A percentile compares a stretch with the other conserved stretches of the same genome.
Evolutionary conservation across 92 coral and sea anemone species (phyloP).

Genomic region (Siderastrea siderea): DNA sequence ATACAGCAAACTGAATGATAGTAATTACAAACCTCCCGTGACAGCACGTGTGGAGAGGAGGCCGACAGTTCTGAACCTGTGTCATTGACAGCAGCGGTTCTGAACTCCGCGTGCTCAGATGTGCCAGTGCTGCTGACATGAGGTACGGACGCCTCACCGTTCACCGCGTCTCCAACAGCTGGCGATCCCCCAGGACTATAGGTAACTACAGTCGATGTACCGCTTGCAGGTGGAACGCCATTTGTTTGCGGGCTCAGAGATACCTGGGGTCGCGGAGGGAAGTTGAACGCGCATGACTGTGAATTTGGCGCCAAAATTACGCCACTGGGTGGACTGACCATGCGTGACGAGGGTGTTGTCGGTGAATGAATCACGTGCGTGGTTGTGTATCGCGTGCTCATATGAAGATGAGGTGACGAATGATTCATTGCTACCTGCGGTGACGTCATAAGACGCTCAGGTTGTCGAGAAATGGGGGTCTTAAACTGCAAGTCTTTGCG

Average conservation of each 20-base stretch:
- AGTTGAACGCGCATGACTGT: slow-evolving; percentile 56
- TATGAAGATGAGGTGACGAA: slow-evolving; percentile 33
- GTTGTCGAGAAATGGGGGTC: slow-evolving; percentile 69
- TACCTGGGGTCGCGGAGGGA: slow-evolving; percentile 58
- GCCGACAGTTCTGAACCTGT: slow-evolving; percentile 87
- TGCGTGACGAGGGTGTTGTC: slow-evolving; percentile 43
- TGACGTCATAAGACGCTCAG: slow-evolving; percentile 49
- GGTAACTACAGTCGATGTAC: slow-evolving; percentile 34
- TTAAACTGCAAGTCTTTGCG: slow-evolving; percentile 40
- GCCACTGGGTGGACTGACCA: slow-evolving; percentile 58
- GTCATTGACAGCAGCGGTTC: slow-evolving; percentile 69
- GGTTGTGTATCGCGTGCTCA: slow-evolving; percentile 54
- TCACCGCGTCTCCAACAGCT: slow-evolving; percentile 56
- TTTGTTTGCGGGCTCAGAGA: slow-evolving; percentile 58
- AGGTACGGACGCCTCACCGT: slow-evolving; percentile 83
- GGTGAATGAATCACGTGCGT: slow-evolving; percentile 55
- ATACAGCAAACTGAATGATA: neutral
- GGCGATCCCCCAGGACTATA: slow-evolving; percentile 79
- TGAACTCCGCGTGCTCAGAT: slow-evolving; percentile 84
- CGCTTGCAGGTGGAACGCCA: slow-evolving; percentile 30
- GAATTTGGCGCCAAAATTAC: slow-evolving; percentile 54
- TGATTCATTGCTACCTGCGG: slow-evolving; percentile 39
- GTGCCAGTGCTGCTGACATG: slow-evolving; percentile 96
- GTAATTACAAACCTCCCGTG: slow-evolving; percentile 70
- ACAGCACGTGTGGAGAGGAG: slow-evolving; percentile 79